Evolutionary conservation across 2,797 vertebrate species (phyloP), one percentile per base, ranked within the genome.

Genomic region (Sciurus carolinensis): DNA sequence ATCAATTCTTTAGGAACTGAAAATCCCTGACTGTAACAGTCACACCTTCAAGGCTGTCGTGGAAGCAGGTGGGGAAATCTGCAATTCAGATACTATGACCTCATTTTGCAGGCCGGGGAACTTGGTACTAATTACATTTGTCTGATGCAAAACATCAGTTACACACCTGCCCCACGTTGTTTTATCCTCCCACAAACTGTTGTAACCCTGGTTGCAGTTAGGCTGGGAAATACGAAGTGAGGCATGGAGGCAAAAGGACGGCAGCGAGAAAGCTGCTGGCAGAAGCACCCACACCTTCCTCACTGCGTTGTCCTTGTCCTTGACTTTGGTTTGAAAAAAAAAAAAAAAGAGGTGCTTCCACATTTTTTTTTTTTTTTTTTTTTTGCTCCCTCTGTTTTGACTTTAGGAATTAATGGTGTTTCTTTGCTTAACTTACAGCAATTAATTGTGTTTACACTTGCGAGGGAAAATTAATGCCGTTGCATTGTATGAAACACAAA

Each of bases 321-420:
- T 95, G 86, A 92, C 82, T 95, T 81, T 79, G 86, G 15, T 59
- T 26, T 59, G 28, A 33, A 54, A n/a, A 64, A 59, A 22, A 36
- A 36, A 7, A 2, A 50, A 77, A n/a, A 92, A 90, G 30, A 4
- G 13, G 10, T 28, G 79, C 39, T 71, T 95, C 62, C 39, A 5
- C 57, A 52, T 95, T 50, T 86, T 36, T 36, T 39, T 39, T 39
- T 39, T 39, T 39, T 39, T 39, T 39, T 39, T 39, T 39, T 39
- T 39, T 82, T 87, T 95, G 64, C n/a, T 96, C 17, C 18, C 69
- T 91, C 18, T 89, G 52, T 85, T 97, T 97, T 91, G 91, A 91
- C 95, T 95, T 96, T 47, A 92, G 93, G 79, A 97, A 97, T 97
- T 96, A 96, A 96, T 94, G 84, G 80, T 91, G 54, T 93, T 96